phyloP scores from a whole-genome alignment of 1,140 invertebrate genomes.

The Hormaphis cornu region DNA sequence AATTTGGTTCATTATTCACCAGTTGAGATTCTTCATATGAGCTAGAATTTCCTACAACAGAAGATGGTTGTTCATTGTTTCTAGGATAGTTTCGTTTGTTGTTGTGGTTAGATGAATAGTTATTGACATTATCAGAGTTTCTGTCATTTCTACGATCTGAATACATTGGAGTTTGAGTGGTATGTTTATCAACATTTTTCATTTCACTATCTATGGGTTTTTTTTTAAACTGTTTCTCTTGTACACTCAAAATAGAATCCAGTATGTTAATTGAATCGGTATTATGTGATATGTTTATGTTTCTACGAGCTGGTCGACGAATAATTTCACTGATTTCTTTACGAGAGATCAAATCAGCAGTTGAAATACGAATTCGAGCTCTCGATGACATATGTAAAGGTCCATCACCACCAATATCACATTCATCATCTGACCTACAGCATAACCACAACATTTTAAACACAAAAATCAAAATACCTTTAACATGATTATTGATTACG shows the following conservation, averaged over 20 bases:
- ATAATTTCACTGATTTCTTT: slow-evolving; percentile 44
- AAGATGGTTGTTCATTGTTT: not conserved
- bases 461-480: not conserved
- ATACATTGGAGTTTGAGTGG: slow-evolving; percentile 53
- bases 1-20: slow-evolving; percentile 5
- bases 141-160: slow-evolving; percentile 44
- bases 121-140: slow-evolving; percentile 35
- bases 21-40: slow-evolving; percentile 20
- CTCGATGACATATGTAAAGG: slow-evolving; percentile 42
- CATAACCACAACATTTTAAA: not conserved
- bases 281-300: slow-evolving; percentile 36
- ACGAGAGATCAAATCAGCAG: slow-evolving; percentile 33
- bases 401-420: slow-evolving; percentile 36
- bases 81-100: slow-evolving; percentile 5
- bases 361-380: slow-evolving; percentile 42
- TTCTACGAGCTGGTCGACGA: slow-evolving; percentile 41
- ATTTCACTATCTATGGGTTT: slow-evolving; percentile 50
- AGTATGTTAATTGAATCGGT: slow-evolving; percentile 50
- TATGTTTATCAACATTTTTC: slow-evolving; percentile 48
- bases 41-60: not conserved
- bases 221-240: slow-evolving; percentile 62
- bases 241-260: slow-evolving; percentile 61
- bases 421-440: slow-evolving; percentile 45
- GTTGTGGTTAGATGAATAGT: slow-evolving; percentile 33
- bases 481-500: not conserved